Percentiles rank a stretch among this genome's conserved stretches.
phyloP scores from a whole-genome alignment of 2,888 invertebrate species.

The Pollenia griseotomentosa region DNA sequence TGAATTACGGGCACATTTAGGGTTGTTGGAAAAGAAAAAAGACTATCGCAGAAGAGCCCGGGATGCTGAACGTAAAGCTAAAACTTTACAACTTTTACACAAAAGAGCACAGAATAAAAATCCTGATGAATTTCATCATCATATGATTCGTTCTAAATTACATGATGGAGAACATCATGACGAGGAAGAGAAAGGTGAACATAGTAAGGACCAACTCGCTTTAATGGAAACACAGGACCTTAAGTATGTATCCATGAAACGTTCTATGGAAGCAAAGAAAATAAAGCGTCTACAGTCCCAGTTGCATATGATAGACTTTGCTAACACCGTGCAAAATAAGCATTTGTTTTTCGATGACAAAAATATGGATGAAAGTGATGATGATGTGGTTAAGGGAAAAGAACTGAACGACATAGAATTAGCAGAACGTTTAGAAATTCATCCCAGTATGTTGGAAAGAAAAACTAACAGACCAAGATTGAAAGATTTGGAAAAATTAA shows the following conservation, averaged over 20 bases:
- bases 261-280: conserved; percentile 92
- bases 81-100: conserved; percentile 91
- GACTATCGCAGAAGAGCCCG: conserved; percentile 92
- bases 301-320: conserved; percentile 92
- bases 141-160: conserved; percentile 96
- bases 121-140: conserved; percentile 99
- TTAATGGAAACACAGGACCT: conserved; percentile 96
- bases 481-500: conserved; percentile 86
- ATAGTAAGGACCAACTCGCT: conserved; percentile 92
- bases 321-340: conserved; percentile 88
- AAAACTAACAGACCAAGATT: conserved; percentile 89
- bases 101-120: conserved; percentile 95
- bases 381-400: conserved; percentile 65
- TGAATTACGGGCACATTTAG: conserved; percentile 90
- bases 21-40: conserved; percentile 94
- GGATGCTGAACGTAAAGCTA: conserved; percentile 92
- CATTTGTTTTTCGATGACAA: conserved; percentile 92
- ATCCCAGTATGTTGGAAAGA: conserved; percentile 88
- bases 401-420: conserved; percentile 87
- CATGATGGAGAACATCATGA: conserved; percentile 88
- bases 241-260: conserved; percentile 94
- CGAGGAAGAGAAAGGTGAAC: conserved; percentile 89
- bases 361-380: conserved; percentile 85
- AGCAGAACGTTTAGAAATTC: conserved; percentile 89
- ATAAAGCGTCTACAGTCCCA: conserved; percentile 88